A percentile compares a stretch with the other conserved stretches of the same genome.
phyloP scores from a whole-genome alignment of 2,113 vertebrate species.

The Tyto alba region DNA sequence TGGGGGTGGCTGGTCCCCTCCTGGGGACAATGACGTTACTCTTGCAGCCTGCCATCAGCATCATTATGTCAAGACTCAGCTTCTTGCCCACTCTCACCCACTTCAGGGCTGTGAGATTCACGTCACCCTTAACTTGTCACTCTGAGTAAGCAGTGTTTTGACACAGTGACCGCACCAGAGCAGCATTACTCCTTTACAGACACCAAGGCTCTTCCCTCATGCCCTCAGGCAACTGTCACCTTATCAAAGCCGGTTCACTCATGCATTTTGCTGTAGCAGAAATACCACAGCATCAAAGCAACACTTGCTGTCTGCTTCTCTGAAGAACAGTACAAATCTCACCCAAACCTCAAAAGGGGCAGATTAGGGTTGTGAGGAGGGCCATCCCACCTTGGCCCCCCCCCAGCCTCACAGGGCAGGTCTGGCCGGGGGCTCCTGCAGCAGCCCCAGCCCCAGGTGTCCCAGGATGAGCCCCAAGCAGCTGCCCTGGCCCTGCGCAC shows the following conservation, averaged over 20 bases:
- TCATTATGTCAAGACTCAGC: background rate
- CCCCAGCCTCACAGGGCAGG: background rate
- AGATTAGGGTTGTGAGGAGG: background rate
- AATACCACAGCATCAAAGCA: background rate
- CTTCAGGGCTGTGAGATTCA: background rate
- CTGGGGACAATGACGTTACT: background rate
- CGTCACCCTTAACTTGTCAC: rapidly evolving
- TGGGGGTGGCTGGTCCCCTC: background rate
- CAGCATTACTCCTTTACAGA: background rate
- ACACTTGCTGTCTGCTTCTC: background rate
- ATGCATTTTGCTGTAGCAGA: background rate
- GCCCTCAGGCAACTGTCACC: background rate
- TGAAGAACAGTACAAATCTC: background rate
- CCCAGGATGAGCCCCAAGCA: background rate
- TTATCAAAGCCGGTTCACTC: background rate
- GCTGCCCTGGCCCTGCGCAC: background rate
- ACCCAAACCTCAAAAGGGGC: background rate
- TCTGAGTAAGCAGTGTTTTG: rapidly evolving
- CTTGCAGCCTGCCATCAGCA: background rate
- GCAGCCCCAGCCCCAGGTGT: background rate
- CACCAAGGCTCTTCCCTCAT: background rate
- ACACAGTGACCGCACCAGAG: rapidly evolving
- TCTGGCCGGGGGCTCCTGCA: rapidly evolving
- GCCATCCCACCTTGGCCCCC: background rate
- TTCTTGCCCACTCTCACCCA: background rate